Percentiles rank a stretch among this genome's conserved stretches.
Evolutionary conservation across 2,113 vertebrate species (phyloP).

Genomic region (Pandion haliaetus): DNA sequence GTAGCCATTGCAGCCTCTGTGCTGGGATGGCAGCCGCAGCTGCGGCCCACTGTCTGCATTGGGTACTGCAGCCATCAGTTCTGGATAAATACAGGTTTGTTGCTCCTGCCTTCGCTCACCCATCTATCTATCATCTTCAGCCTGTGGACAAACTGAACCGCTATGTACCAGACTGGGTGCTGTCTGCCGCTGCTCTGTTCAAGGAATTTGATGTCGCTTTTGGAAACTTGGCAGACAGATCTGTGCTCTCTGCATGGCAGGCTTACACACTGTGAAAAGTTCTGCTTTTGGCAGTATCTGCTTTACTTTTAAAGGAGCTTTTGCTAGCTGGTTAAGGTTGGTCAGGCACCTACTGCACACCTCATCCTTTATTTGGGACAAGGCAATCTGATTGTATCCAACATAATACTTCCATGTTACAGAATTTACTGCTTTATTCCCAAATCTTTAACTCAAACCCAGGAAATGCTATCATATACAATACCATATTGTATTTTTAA

Average conservation of each 20-base stretch:
- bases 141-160: neutral
- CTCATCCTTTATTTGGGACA: neutral
- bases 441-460: neutral
- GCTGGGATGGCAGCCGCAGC: neutral
- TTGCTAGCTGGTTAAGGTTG: neutral
- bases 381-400: neutral
- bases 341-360: neutral
- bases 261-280: neutral
- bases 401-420: neutral
- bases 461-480: neutral
- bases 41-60: rapidly evolving
- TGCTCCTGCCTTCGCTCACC: neutral
- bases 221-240: neutral
- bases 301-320: neutral
- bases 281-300: neutral
- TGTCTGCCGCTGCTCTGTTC: neutral
- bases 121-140: neutral
- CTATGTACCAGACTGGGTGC: neutral
- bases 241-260: neutral
- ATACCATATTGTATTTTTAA: neutral
- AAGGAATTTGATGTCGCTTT: neutral
- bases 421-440: neutral
- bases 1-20: neutral
- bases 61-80: neutral
- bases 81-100: neutral